phyloP scores from a whole-genome alignment of 92 coral and sea anemone genomes.

The Porites cylindrica region DNA sequence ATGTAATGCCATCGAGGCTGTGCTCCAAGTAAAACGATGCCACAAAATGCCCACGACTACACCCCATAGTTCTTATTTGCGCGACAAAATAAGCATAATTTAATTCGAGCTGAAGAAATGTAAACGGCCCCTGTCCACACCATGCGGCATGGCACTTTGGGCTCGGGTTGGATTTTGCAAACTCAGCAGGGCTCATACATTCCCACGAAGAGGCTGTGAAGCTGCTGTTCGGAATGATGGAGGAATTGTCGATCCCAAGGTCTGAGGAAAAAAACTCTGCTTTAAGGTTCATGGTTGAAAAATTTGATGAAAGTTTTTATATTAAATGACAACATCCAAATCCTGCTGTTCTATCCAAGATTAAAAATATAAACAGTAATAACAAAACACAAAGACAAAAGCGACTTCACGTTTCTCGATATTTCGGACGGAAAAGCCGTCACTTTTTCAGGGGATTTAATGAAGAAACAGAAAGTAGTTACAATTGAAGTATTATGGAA shows the following conservation, averaged over 20 bases:
- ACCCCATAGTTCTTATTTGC: neutral
- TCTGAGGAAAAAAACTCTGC: neutral
- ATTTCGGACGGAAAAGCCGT: no score
- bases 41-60: conserved; percentile 6
- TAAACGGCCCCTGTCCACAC: conserved; percentile 17
- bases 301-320: no score
- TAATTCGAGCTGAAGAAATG: conserved; percentile 14
- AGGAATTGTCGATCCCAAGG: conserved; percentile 8
- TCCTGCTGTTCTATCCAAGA: no score
- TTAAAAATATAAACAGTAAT: no score
- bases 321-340: no score
- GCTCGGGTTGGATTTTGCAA: neutral
- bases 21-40: conserved; percentile 33
- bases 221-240: conserved; percentile 4
- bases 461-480: no score
- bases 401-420: no score
- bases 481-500: no score
- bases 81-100: neutral
- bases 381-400: no score
- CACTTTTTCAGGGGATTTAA: no score
- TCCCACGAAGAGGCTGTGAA: conserved; percentile 27
- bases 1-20: conserved; percentile 16
- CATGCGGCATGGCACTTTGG: conserved; percentile 27
- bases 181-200: neutral
- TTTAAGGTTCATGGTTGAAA: neutral